phyloP scores from a whole-genome alignment of 1,140 invertebrate genomes.

The Microplitis demolitor region DNA sequence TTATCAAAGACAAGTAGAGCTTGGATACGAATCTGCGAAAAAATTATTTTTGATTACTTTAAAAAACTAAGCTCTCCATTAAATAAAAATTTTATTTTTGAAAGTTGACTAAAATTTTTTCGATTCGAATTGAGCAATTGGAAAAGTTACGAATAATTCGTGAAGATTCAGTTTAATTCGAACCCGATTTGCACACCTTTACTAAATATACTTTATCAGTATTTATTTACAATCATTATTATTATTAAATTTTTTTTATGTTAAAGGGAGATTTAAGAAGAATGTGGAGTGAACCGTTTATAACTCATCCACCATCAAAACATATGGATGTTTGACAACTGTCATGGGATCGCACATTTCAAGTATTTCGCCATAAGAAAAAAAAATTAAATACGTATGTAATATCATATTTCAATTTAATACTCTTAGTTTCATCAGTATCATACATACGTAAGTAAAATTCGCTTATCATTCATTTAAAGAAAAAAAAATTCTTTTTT shows the following conservation, averaged over 20 bases:
- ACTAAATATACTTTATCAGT: not conserved
- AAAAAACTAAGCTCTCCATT: no score
- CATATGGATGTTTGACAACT: slow-evolving; percentile 74
- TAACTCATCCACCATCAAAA: slow-evolving; percentile 76
- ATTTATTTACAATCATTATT: not conserved
- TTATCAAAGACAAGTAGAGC: no score
- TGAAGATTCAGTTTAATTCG: no score
- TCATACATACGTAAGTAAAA: slow-evolving; percentile 41
- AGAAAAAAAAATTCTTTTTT: not conserved
- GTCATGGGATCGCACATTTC: slow-evolving; percentile 32
- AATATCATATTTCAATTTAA: slow-evolving; percentile 31
- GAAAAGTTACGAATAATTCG: no score
- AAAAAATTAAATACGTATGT: slow-evolving; percentile 24
- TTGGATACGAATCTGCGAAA: no score
- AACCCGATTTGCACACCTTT: no score
- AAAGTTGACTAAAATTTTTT: no score
- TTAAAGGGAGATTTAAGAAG: slow-evolving; percentile 88
- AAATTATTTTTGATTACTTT: no score
- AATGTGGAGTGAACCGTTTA: slow-evolving; percentile 98
- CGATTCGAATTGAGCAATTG: no score
- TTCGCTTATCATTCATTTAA: slow-evolving; percentile 17
- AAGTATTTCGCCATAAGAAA: slow-evolving; percentile 20
- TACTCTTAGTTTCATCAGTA: slow-evolving; percentile 36
- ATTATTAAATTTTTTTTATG: slow-evolving; percentile 27
- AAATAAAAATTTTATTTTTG: no score